phyloP scores from a whole-genome alignment of 2,113 vertebrate species.

The Paradisaea rubra region DNA sequence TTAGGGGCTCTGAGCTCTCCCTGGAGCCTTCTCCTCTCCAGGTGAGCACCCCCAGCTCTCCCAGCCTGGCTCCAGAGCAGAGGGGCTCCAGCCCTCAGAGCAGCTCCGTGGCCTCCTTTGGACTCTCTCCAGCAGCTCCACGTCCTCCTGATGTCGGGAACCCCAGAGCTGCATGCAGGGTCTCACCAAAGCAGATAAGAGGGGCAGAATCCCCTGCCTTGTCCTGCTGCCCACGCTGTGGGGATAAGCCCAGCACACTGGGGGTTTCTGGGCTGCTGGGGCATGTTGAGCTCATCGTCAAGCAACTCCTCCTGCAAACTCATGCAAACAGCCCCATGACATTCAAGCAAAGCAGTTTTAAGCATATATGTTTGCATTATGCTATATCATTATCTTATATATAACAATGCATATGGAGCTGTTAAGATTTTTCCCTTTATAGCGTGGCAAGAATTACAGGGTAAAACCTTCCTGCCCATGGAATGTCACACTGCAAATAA shows the following conservation, averaged over 20 bases:
- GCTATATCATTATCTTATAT: background rate
- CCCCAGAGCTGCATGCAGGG: background rate
- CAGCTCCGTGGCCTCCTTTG: rapidly evolving
- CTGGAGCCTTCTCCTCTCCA: background rate
- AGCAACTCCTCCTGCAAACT: background rate
- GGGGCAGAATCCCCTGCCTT: background rate
- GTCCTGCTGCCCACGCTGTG: background rate
- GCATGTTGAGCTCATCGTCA: background rate
- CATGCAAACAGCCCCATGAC: background rate
- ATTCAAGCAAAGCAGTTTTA: background rate
- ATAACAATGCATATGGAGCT: background rate
- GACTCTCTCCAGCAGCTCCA: background rate
- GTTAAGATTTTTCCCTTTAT: background rate
- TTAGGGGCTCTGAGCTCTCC: background rate
- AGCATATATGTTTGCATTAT: background rate
- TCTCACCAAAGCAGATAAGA: background rate
- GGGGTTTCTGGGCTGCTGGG: background rate
- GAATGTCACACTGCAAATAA: background rate
- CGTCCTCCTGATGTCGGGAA: rapidly evolving
- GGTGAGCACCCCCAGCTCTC: background rate
- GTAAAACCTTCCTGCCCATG: background rate
- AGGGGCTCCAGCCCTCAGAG: background rate
- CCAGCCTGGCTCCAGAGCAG: background rate
- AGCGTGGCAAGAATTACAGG: background rate
- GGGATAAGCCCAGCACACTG: background rate